Evolutionary conservation across 2,113 vertebrate species (phyloP), one percentile per base, ranked within the genome.

Genomic region (Furnarius figulus): DNA sequence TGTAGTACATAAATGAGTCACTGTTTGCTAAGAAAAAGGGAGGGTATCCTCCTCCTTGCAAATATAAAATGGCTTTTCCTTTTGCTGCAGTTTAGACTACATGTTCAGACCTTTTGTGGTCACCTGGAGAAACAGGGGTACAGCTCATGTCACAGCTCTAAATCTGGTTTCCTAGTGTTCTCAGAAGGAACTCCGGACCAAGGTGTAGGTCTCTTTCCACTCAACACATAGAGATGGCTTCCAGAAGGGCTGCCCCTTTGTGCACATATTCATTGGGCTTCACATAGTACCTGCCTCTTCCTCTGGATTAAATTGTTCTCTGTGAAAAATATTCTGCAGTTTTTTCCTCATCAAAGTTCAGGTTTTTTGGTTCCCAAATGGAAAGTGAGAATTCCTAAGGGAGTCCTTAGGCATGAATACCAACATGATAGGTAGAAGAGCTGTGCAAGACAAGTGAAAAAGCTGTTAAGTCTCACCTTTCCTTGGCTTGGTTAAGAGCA

Each of bases 381-480:
- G 71, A 92, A 94, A 94, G 35, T 21, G 76, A 83, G 61, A 78
- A 87, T 40, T 91, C 90, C 55, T 78, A 59, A 91, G 77, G 53
- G 59, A 31, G 55, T 93, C 73, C 44, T 94, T 86, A 85, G 55
- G 66, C 68, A 74, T 63, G 59, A 81, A 88, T 91, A 90, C 44
- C 53, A 87, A 63, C 23, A 25, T 68, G 92, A 94, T 66, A 85
- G 75, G 88, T 92, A 73, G 81, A 91, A 95, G 78, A 65, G 66
- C 87, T 91, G 88, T 87, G 77, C 94, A 92, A 83, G 85, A 71
- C 81, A 74, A 90, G 72, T 0, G 1, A 85, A 91, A 87, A 93
- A 81, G 89, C 76, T 94, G 85, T 94, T 95, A 94, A 93, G 66
- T 47, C 63, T 89, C 85, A 90, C 88, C 89, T 85, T 93, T 91